Evolutionary conservation across 2,888 invertebrate genomes (phyloP).

Genomic region (Metopia argyrocephala): DNA sequence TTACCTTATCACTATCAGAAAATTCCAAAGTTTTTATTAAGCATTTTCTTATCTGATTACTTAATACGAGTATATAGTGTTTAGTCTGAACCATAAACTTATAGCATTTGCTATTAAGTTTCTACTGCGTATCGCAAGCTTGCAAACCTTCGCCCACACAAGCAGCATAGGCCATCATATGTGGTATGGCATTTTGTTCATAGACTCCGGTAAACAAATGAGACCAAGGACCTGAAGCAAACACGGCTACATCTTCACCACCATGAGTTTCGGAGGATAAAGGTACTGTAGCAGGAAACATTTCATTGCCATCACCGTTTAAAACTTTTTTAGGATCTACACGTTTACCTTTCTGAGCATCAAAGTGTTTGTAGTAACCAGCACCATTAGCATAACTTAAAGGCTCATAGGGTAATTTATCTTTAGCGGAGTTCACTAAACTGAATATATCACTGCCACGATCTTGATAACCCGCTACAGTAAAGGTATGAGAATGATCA

Average conservation of each 20-base stretch:
- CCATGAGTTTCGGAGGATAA: conserved; percentile 83
- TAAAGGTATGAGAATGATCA: conserved; percentile 89
- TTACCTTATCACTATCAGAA: too few species aligned
- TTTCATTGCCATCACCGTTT: conserved; percentile 59
- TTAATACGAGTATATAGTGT: too few species aligned
- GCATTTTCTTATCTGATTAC: too few species aligned
- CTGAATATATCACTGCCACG: conserved; percentile 74
- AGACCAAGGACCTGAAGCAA: conserved; percentile 87
- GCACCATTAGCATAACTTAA: conserved; percentile 88
- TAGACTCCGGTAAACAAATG: conserved; percentile 89
- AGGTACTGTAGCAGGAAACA: conserved; percentile 82
- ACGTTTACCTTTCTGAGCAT: conserved; percentile 69
- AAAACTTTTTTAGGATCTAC: conserved; percentile 68
- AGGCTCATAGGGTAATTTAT: conserved; percentile 82
- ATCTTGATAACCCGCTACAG: conserved; percentile 83
- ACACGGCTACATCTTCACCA: conserved; percentile 89
- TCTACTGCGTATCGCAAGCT: conserved; percentile 68
- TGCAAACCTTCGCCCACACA: conserved; percentile 84
- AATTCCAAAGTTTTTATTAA: too few species aligned
- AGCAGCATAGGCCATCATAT: conserved; percentile 85
- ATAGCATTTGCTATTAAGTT: background rate
- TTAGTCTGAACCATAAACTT: too few species aligned
- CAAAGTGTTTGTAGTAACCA: conserved; percentile 79
- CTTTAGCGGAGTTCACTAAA: conserved; percentile 73
- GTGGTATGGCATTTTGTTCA: conserved; percentile 89